Percentiles rank a stretch among this genome's conserved stretches.
These are phyloP conservation scores for Amia ocellicauda DNA, from an alignment of 2,113 vertebrate genomes.

Conservation along the genomic window DNA sequence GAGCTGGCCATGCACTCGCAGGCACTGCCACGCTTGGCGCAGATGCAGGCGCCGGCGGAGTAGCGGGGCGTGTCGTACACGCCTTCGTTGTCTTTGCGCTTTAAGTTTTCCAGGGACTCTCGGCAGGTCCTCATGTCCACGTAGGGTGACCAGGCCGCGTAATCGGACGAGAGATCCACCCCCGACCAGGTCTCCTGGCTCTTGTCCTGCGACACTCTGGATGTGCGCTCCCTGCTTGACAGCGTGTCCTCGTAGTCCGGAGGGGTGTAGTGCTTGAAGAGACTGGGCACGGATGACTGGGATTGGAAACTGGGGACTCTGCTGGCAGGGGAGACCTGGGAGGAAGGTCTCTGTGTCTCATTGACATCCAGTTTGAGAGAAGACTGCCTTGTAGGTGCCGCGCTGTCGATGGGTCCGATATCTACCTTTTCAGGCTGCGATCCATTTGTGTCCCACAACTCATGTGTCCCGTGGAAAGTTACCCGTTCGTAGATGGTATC, in stretches of 20 bases:
- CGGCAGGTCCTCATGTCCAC: background rate
- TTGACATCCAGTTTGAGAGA: background rate
- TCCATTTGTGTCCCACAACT: background rate
- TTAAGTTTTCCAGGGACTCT: background rate
- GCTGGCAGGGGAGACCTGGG: background rate
- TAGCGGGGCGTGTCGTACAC: background rate
- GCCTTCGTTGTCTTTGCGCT: background rate
- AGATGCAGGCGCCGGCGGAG: background rate
- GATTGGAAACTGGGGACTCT: too few relatives aligned
- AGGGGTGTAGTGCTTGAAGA: background rate
- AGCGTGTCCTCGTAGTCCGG: background rate
- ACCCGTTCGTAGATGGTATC: background rate
- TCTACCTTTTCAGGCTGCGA: background rate
- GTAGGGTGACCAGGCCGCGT: background rate
- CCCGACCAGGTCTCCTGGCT: background rate
- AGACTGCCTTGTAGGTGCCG: background rate
- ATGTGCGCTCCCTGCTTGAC: background rate
- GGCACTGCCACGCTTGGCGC: background rate
- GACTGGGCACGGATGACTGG: background rate
- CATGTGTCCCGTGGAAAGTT: background rate
- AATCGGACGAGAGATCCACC: background rate
- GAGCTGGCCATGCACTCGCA: background rate
- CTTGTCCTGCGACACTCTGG: background rate
- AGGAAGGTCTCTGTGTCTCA: background rate
- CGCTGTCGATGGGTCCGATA: background rate